Base-by-base conservation (phyloP, 2,888 invertebrate species). In the Drosophila birchii region DNA sequence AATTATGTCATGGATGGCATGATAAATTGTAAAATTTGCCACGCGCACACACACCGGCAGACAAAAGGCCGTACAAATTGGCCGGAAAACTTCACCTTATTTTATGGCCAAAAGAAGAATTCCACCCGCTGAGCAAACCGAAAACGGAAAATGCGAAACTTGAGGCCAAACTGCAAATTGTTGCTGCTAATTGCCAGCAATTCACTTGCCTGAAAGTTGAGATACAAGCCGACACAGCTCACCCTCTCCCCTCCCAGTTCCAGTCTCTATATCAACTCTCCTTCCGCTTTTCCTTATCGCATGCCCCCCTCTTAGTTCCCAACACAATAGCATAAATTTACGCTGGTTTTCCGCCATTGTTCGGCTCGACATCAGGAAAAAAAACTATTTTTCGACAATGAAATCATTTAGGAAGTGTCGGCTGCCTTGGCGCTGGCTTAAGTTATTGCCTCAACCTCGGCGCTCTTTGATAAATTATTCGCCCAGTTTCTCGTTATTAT, bases 161-260 rank as follows among this genome's bases (percentile, higher is more conserved):
- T 86, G 53, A 78, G 77, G 76, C 80, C 71, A 86, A 86, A 89
- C 88, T 78, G 78, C 82, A 86, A 85, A 86, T 88, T 85, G 87
- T 80, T 84, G 79, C 81, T 74, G 81, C 88, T 86, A 86, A 89
- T 86, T 86, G 86, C 86, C 71, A 70, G 49, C 86, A 80, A 86
- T 89, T 89, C 84, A 83, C 57, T 76, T 58, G 51, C 23, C 63
- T 44, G 34, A 61, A 64, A 51, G 57, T 49, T 61, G 49, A 69
- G 71, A 51, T 70, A 49, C 67, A 43, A 66, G 41, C 71, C 71
- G 12, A 51, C 59, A 20, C 66, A 38, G 7, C 3, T 20, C 29
- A 8, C 16, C 18, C 18, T 11, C 45, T 39, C 45, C 4, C 23
- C 18, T 14, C 23, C 38, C 63, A 36, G 14, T 1, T 8, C 61